Percentiles rank a stretch among this genome's conserved stretches.
phyloP scores from a whole-genome alignment of 2,113 vertebrate genomes.

The Epinephelus cyanopodus region DNA sequence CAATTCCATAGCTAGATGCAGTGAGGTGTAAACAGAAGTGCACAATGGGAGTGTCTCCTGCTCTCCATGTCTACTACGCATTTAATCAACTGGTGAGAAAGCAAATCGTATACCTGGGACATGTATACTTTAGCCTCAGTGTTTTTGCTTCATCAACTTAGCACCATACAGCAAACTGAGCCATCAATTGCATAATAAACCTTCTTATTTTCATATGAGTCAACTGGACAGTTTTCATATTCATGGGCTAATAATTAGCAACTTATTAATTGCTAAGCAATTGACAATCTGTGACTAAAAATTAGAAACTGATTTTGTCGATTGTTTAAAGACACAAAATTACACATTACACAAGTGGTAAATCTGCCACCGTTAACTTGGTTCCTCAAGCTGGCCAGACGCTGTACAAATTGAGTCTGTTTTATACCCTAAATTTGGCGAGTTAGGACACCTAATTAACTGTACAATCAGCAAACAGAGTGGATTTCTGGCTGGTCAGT shows the following conservation, averaged over 20 bases:
- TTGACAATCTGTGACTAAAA: not conserved
- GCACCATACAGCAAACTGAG: no score
- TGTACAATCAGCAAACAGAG: no score
- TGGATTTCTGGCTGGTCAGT: no score
- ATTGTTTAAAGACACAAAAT: not conserved
- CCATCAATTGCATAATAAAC: no score
- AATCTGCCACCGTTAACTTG: no score
- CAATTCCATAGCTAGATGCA: not conserved
- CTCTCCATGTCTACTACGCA: not conserved
- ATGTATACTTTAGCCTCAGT: not conserved
- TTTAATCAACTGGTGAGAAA: not conserved
- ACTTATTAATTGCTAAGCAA: not conserved
- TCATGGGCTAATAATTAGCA: not conserved
- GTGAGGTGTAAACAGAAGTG: not conserved
- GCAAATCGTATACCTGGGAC: not conserved
- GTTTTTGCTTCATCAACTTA: not conserved
- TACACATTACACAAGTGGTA: not conserved
- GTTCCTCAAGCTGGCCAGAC: no score
- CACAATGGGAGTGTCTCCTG: not conserved
- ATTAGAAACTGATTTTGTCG: not conserved
- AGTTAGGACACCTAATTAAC: no score
- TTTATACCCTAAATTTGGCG: no score
- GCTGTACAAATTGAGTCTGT: no score
- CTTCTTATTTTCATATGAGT: not conserved
- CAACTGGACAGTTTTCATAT: not conserved